Evolutionary conservation across 1,140 invertebrate species (phyloP).

Genomic region (Hylaeus volcanicus): DNA sequence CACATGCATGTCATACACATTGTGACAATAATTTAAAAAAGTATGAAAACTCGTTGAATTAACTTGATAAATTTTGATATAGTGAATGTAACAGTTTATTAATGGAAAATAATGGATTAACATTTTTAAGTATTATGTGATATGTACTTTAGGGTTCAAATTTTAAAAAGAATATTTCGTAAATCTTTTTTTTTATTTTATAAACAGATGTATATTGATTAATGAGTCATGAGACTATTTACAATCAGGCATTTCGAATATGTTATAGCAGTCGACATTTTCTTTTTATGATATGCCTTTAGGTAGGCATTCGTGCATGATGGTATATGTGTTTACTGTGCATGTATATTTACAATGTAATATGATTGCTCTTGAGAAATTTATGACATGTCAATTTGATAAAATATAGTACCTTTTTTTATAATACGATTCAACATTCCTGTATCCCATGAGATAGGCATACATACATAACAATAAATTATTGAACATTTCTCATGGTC

Average conservation of each 20-base stretch:
- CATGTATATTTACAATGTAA: constrained; percentile 59
- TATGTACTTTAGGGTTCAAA: constrained; percentile 53
- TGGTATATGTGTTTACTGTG: constrained; percentile 33
- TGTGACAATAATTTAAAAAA: constrained; percentile 12
- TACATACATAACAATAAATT: constrained; percentile 56
- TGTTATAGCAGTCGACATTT: constrained; percentile 37
- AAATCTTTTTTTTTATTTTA: constrained; percentile 43
- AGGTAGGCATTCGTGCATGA: constrained; percentile 5
- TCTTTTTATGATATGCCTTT: constrained; percentile 19
- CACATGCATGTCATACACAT: background rate
- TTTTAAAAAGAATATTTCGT: constrained; percentile 34
- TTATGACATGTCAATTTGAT: constrained; percentile 35
- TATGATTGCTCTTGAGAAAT: constrained; percentile 45
- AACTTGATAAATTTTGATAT: constrained; percentile 37
- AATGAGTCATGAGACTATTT: constrained; percentile 53
- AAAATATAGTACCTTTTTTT: constrained; percentile 49
- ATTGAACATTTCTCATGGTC: constrained; percentile 44
- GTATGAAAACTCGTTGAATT: constrained; percentile 24
- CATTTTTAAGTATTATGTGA: constrained; percentile 62
- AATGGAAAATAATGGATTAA: constrained; percentile 63
- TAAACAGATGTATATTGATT: constrained; percentile 43
- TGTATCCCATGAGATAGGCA: constrained; percentile 25
- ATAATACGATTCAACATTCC: constrained; percentile 43
- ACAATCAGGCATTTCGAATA: constrained; percentile 52
- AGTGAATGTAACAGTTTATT: constrained; percentile 54